phyloP scores from a whole-genome alignment of 2,888 invertebrate genomes.

The Conus canariensis region DNA sequence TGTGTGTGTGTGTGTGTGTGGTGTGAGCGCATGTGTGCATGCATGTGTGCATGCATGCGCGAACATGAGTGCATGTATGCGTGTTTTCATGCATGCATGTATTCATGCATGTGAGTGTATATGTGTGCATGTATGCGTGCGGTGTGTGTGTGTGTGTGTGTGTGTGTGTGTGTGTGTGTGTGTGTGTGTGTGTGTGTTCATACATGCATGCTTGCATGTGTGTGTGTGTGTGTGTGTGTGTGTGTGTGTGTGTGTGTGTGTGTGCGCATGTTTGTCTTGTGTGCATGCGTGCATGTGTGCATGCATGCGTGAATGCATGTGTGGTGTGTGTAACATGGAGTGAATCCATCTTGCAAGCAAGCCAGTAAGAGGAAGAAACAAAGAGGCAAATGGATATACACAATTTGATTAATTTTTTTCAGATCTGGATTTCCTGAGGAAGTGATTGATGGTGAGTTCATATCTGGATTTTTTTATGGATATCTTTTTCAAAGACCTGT shows the following conservation, averaged over 20 bases:
- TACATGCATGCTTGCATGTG: background rate
- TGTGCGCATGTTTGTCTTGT: too few relatives aligned
- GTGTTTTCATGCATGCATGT: background rate
- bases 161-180: background rate
- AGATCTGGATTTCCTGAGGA: slow-evolving; percentile 74
- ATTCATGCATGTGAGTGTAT: background rate
- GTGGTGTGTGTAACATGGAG: too few relatives aligned
- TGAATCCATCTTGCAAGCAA: too few relatives aligned
- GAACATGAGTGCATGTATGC: background rate
- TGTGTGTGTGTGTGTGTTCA: background rate
- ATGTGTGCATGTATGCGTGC: background rate
- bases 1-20: too few relatives aligned
- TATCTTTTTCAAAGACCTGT: background rate
- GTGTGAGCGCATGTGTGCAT: too few relatives aligned
- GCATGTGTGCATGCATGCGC: too few relatives aligned
- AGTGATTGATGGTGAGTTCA: slow-evolving; percentile 70
- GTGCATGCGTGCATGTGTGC: background rate
- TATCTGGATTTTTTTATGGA: background rate
- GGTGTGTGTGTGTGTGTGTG: background rate
- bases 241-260: background rate
- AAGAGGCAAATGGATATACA: too few relatives aligned
- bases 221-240: slow-evolving; percentile 2
- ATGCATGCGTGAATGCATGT: background rate
- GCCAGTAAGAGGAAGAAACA: too few relatives aligned
- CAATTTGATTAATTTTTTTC: background rate